Percentiles rank a stretch among this genome's conserved stretches.
Conservation (phyloP, 1,140 invertebrate genomes). For the Drosophila watanabei region DNA sequence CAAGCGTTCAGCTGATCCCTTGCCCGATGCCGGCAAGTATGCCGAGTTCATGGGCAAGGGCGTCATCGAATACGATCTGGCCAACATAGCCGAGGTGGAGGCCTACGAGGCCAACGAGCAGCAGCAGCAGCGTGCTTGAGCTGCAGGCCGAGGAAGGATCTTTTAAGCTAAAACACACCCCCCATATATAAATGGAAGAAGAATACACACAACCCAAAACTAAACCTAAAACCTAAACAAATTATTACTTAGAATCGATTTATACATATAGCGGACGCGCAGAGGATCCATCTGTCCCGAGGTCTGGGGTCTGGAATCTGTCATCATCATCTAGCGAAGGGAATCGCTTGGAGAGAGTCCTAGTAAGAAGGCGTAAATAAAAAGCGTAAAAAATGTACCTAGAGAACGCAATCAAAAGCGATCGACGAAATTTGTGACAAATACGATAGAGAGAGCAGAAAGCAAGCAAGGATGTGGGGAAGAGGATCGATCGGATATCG, state of each 20-base stretch:
- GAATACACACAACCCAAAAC: constrained; percentile 39
- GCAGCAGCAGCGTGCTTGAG: constrained; percentile 26
- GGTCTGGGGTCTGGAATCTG: constrained; percentile 18
- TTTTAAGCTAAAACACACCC: constrained; percentile 61
- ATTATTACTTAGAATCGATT: constrained; percentile 67
- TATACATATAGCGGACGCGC: constrained; percentile 53
- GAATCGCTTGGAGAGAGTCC: constrained; percentile 24
- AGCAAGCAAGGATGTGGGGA: constrained; percentile 12
- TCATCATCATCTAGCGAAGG: constrained; percentile 46
- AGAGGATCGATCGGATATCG: constrained; percentile 18
- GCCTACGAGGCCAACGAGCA: constrained; percentile 70
- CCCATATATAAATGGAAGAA: constrained; percentile 30
- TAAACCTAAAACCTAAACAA: constrained; percentile 37
- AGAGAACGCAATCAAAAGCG: constrained; percentile 80
- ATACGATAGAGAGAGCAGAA: constrained; percentile 52
- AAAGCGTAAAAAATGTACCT: constrained; percentile 78
- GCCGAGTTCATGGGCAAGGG: constrained; percentile 92
- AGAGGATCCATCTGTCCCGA: constrained; percentile 36
- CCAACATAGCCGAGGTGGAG: constrained; percentile 87
- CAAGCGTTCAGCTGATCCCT: constrained; percentile 89
- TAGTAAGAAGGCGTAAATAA: constrained; percentile 45
- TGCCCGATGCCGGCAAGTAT: constrained; percentile 87
- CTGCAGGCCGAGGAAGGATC: constrained; percentile 25
- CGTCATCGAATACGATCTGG: constrained; percentile 90
- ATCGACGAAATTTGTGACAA: constrained; percentile 81